phyloP scores from a whole-genome alignment of 2,888 invertebrate species.

The Cetonia aurata region DNA sequence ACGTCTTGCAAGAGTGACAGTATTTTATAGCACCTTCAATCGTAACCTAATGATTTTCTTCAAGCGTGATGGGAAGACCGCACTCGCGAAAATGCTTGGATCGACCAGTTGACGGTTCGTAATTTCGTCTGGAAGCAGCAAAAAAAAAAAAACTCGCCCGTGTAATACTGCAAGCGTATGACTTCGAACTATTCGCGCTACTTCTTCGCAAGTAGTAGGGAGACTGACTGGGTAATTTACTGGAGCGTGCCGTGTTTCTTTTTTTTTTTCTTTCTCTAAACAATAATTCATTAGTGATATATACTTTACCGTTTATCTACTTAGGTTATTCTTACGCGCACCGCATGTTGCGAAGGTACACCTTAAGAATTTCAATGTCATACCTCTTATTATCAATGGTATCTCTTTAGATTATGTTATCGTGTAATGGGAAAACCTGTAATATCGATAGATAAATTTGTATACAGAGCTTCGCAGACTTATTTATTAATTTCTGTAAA shows the following conservation, averaged over 20 bases:
- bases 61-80: background rate
- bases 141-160: slow-evolving; percentile 2
- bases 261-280: slow-evolving; percentile 11
- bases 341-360: too few species aligned
- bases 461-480: too few species aligned
- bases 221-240: slow-evolving; percentile 5
- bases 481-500: too few species aligned
- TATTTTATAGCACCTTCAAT: background rate
- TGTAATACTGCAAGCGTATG: background rate
- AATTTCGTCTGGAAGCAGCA: slow-evolving; percentile 1
- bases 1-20: background rate
- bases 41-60: background rate
- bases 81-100: background rate
- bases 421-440: too few species aligned
- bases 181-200: slow-evolving; percentile 20
- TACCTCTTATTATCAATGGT: too few species aligned
- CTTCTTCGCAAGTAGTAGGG: slow-evolving; percentile 25
- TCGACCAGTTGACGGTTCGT: background rate
- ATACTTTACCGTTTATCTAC: too few species aligned
- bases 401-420: too few species aligned
- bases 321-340: too few species aligned
- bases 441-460: too few species aligned
- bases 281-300: background rate
- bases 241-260: slow-evolving; percentile 11
- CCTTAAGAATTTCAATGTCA: too few species aligned